Conservation (phyloP, 2,888 invertebrate genomes). For the Agrochola macilenta region DNA sequence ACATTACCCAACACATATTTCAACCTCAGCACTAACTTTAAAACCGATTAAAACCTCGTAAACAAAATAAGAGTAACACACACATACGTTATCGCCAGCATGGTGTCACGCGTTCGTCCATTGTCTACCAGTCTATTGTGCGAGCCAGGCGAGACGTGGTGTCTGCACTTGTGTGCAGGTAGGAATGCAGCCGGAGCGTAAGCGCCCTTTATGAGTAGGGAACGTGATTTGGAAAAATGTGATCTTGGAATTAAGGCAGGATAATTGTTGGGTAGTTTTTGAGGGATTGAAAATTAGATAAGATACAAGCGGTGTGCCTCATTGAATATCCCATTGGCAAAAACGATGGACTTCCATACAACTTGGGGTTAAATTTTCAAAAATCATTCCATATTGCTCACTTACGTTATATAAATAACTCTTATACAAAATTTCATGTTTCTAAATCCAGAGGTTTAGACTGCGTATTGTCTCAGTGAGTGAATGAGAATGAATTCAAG, state of each 20-base stretch:
- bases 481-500: not conserved
- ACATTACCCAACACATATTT: not conserved
- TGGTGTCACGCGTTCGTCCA: slow-evolving; percentile 61
- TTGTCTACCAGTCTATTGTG: slow-evolving; percentile 65
- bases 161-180: slow-evolving; percentile 66
- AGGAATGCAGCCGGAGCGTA: slow-evolving; percentile 56
- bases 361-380: not conserved
- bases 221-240: slow-evolving; percentile 61
- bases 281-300: not conserved
- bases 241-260: slow-evolving; percentile 34
- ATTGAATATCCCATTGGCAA: not conserved
- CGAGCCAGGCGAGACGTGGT: slow-evolving; percentile 63
- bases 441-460: too few relatives aligned
- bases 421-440: not conserved
- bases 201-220: slow-evolving; percentile 52
- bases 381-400: too few relatives aligned
- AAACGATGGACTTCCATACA: not conserved
- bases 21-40: not conserved
- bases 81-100: slow-evolving; percentile 55
- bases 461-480: not conserved
- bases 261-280: not conserved
- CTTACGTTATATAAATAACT: not conserved
- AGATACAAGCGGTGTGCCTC: not conserved
- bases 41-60: slow-evolving; percentile 23
- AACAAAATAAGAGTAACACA: slow-evolving; percentile 56